Percentiles rank a stretch among this genome's conserved stretches.
Evolutionary conservation across 1,140 invertebrate genomes (phyloP).

Genomic region (Rhopalosiphum padi): DNA sequence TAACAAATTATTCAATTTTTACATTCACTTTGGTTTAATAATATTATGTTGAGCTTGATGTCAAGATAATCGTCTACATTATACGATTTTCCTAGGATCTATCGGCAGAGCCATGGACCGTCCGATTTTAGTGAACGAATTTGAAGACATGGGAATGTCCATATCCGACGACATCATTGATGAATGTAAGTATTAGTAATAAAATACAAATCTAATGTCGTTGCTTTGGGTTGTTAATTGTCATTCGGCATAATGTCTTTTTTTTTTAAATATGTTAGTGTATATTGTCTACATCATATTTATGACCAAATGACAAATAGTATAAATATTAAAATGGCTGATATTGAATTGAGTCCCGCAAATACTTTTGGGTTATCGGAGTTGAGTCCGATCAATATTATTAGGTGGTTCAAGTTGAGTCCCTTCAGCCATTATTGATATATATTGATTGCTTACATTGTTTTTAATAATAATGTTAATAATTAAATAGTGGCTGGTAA

Average conservation of each 20-base stretch:
- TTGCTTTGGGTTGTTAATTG: neutral
- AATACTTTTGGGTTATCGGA: too few relatives aligned
- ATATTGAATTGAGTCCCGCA: too few relatives aligned
- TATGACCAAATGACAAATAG: too few relatives aligned
- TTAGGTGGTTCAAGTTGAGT: too few relatives aligned
- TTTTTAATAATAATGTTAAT: too few relatives aligned
- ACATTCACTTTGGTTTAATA: neutral
- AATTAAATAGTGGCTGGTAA: too few relatives aligned
- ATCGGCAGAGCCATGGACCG: neutral
- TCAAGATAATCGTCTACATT: neutral
- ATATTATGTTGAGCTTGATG: neutral
- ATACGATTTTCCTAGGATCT: neutral
- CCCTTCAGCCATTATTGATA: too few relatives aligned
- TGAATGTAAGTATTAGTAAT: conserved; percentile 3
- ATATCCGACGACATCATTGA: conserved; percentile 6
- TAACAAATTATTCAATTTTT: neutral
- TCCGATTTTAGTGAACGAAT: neutral
- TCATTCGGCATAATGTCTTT: neutral
- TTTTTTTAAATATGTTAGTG: neutral
- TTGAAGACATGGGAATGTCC: conserved; percentile 47
- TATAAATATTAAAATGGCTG: too few relatives aligned
- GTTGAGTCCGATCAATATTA: too few relatives aligned
- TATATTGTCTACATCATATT: neutral
- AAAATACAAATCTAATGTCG: neutral
- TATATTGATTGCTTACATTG: too few relatives aligned